phyloP scores from a whole-genome alignment of 1,140 invertebrate species.

The Temnothorax longispinosus region DNA sequence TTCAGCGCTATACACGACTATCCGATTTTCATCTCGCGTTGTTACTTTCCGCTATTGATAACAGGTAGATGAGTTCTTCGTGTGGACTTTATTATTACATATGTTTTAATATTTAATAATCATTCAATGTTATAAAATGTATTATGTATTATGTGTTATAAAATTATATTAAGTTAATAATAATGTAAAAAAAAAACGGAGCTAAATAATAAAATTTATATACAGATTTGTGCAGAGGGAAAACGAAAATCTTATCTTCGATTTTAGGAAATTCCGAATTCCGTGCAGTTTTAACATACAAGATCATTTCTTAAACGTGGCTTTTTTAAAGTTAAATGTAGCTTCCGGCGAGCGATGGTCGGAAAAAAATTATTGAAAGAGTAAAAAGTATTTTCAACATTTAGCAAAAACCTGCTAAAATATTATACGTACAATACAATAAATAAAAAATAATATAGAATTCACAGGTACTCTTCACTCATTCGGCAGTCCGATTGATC shows the following conservation, averaged over 20 bases:
- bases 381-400: background rate
- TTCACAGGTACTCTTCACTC: background rate
- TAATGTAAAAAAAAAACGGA: background rate
- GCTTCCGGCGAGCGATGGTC: background rate
- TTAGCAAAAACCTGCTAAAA: background rate
- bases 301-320: background rate
- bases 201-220: background rate
- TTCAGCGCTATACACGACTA: background rate
- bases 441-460: conserved; percentile 5
- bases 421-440: background rate
- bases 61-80: background rate
- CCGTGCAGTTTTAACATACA: background rate
- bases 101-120: background rate
- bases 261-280: background rate
- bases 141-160: background rate
- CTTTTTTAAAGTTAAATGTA: background rate
- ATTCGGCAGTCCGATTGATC: background rate
- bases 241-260: background rate
- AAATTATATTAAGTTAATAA: background rate
- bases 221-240: background rate
- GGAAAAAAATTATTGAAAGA: background rate
- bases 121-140: background rate
- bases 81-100: background rate
- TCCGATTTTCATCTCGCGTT: background rate
- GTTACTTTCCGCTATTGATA: background rate